Percentiles rank a stretch among this genome's conserved stretches.
Conservation (phyloP, 2,113 vertebrate species). For the Columba janthina region DNA sequence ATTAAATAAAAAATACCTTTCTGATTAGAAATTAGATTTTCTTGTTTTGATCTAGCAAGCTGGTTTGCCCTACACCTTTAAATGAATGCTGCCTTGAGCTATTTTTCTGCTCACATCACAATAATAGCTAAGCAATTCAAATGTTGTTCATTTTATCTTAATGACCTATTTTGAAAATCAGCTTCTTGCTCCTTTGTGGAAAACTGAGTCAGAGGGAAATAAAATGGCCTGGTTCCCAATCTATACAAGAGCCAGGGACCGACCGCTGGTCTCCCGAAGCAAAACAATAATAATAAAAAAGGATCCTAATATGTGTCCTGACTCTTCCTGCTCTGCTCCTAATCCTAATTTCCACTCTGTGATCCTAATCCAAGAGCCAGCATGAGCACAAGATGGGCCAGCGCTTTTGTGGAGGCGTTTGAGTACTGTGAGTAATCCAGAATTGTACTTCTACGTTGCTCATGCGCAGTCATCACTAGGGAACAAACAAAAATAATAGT, state of each 20-base stretch:
- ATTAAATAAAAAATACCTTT: slow-evolving; percentile 25
- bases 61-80: background rate
- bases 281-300: background rate
- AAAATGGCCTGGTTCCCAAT: background rate
- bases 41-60: background rate
- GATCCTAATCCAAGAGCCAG: background rate
- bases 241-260: background rate
- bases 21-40: slow-evolving; percentile 1
- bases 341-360: background rate
- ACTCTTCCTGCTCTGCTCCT: background rate
- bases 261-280: background rate
- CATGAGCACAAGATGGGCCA: background rate
- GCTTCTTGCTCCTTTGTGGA: background rate
- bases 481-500: background rate
- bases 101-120: background rate
- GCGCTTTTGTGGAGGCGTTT: background rate
- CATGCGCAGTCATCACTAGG: background rate
- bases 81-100: background rate
- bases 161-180: background rate
- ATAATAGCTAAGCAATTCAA: background rate
- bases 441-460: background rate
- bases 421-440: background rate
- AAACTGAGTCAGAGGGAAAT: background rate
- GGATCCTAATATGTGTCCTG: background rate
- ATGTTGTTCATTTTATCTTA: background rate